Conservation (phyloP, 1,140 invertebrate species). For the Yoshiicerus persimilis region DNA sequence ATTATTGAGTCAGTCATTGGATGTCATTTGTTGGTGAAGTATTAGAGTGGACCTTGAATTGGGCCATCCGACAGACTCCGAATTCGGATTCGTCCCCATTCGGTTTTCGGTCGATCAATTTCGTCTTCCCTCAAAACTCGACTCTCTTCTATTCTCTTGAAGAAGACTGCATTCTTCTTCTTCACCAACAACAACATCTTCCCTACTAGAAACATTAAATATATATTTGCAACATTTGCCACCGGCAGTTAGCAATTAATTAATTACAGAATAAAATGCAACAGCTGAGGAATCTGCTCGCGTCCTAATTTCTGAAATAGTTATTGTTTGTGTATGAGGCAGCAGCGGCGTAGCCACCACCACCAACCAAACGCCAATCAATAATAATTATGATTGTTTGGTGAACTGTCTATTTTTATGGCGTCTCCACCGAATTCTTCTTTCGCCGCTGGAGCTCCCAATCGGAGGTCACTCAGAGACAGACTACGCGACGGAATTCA, state of each 20-base stretch:
- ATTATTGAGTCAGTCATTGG: neutral
- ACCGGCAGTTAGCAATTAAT: too few relatives aligned
- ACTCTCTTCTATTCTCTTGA: neutral
- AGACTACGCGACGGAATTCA: conserved; percentile 43
- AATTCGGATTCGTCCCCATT: neutral
- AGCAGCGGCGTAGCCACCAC: too few relatives aligned
- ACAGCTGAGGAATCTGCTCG: too few relatives aligned
- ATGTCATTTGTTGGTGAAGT: too few relatives aligned
- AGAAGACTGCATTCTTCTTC: neutral
- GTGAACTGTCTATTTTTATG: neutral
- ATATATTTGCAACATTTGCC: too few relatives aligned
- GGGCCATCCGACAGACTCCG: neutral
- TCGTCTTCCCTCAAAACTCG: neutral
- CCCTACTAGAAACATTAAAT: too few relatives aligned
- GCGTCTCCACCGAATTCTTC: conserved; percentile 19
- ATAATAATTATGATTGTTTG: neutral
- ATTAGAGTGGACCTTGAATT: too few relatives aligned
- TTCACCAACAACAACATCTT: too few relatives aligned
- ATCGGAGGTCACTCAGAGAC: conserved; percentile 42
- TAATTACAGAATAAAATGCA: too few relatives aligned
- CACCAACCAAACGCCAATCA: neutral
- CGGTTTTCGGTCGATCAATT: neutral
- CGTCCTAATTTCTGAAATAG: too few relatives aligned
- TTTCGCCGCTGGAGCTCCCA: conserved; percentile 35
- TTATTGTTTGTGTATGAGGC: too few relatives aligned